A percentile compares a stretch with the other conserved stretches of the same genome.
Conservation (phyloP, 2,113 vertebrate genomes). For the Perca fluviatilis region DNA sequence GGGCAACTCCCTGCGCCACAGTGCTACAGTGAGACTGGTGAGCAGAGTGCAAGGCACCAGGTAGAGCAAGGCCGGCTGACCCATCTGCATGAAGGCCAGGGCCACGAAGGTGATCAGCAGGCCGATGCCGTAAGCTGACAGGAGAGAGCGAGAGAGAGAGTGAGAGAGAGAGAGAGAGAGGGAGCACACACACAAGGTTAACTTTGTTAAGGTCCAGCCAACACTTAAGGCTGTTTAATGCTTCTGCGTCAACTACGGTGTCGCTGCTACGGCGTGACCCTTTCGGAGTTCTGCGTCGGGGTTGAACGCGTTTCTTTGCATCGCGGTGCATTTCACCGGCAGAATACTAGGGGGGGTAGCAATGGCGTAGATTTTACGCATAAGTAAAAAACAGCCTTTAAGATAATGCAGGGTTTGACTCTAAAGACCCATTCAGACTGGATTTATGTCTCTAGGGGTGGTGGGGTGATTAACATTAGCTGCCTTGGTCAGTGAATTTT, state of each 20-base stretch:
- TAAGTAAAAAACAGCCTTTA: neutral
- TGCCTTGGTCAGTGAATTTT: neutral
- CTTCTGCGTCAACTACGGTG: too few relatives aligned
- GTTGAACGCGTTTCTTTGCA: too few relatives aligned
- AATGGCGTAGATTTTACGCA: too few relatives aligned
- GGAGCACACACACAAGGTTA: neutral
- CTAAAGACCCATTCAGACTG: neutral
- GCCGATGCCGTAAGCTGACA: conserved; percentile 92
- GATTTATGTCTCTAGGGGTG: neutral
- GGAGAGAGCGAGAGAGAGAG: neutral
- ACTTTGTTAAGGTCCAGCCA: neutral
- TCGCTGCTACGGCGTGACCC: too few relatives aligned
- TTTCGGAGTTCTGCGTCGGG: too few relatives aligned
- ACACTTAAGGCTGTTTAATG: neutral
- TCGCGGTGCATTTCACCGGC: too few relatives aligned
- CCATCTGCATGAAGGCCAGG: conserved; percentile 94
- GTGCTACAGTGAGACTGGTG: conserved; percentile 91
- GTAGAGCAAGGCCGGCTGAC: conserved; percentile 96
- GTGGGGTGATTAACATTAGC: neutral
- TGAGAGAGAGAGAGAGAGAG: too few relatives aligned
- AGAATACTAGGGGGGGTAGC: too few relatives aligned
- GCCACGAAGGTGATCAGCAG: conserved; percentile 96
- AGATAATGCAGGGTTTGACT: neutral
- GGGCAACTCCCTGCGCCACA: conserved; percentile 92
- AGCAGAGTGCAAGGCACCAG: conserved; percentile 96